These are phyloP conservation scores for Drosophila suboccidentalis DNA, from an alignment of 2,888 invertebrate genomes.

Conservation along the genomic window DNA sequence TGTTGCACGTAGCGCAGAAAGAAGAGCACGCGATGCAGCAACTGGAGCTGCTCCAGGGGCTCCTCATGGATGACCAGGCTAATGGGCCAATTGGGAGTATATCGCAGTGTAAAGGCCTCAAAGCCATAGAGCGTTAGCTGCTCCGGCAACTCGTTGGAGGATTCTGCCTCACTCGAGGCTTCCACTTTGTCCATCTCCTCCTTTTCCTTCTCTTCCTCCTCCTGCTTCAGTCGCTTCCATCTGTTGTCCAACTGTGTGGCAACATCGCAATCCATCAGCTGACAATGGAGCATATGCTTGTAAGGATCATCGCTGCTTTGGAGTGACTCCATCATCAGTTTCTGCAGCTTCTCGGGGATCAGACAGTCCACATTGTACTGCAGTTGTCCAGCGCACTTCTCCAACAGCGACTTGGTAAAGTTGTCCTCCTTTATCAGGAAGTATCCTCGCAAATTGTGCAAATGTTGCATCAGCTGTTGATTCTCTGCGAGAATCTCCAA, in stretches of 20 bases:
- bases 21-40: constrained; percentile 63
- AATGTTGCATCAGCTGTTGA: constrained; percentile 39
- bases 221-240: not conserved
- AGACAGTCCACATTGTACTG: constrained; percentile 33
- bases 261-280: constrained; percentile 48
- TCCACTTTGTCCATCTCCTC: not conserved
- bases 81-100: constrained; percentile 60
- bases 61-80: constrained; percentile 56
- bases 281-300: constrained; percentile 48
- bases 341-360: constrained; percentile 40
- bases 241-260: constrained; percentile 41
- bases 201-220: not conserved
- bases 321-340: constrained; percentile 26
- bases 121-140: constrained; percentile 38
- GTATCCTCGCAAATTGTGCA: constrained; percentile 48
- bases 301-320: constrained; percentile 38
- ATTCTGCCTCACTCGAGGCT: not conserved
- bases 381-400: constrained; percentile 25
- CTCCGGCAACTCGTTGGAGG: constrained; percentile 2
- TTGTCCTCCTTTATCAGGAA: constrained; percentile 47
- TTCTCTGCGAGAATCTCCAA: constrained; percentile 42
- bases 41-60: constrained; percentile 51
- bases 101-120: constrained; percentile 51
- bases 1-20: constrained; percentile 56
- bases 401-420: constrained; percentile 37